These are phyloP conservation scores for Aphodius granarius DNA, from an alignment of 2,888 invertebrate genomes.

Conservation along the genomic window DNA sequence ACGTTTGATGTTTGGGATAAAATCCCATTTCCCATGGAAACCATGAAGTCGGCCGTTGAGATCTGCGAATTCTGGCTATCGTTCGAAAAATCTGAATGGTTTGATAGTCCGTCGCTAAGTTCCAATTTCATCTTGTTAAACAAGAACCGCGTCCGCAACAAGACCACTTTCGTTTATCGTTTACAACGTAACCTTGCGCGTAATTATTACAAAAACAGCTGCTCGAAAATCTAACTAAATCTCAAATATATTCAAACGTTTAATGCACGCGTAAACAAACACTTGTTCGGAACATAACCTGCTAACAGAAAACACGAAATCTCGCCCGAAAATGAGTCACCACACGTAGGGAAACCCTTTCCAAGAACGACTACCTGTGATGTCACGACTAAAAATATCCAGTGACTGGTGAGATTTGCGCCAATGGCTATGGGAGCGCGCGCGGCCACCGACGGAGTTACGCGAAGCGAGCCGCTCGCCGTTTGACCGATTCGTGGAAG, in stretches of 20 bases:
- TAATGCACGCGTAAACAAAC: constrained; percentile 29
- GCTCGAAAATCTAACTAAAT: constrained; percentile 4
- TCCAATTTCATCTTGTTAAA: constrained; percentile 49
- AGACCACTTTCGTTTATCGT: constrained; percentile 22
- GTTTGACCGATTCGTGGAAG: neutral
- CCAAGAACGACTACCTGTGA: constrained; percentile 52
- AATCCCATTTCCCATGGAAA: constrained; percentile 46
- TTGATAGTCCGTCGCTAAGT: constrained; percentile 50
- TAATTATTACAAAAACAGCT: neutral
- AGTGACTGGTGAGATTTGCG: constrained; percentile 37
- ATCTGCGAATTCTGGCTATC: constrained; percentile 53
- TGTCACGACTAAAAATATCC: constrained; percentile 53
- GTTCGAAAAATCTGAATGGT: constrained; percentile 53
- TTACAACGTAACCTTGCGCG: constrained; percentile 20
- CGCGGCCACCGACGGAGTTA: neutral
- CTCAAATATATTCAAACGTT: constrained; percentile 20
- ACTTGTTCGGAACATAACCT: constrained; percentile 33
- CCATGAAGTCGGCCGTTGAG: constrained; percentile 49
- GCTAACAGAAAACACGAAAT: constrained; percentile 39
- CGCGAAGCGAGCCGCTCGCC: constrained; percentile 1
- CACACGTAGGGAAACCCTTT: constrained; percentile 52
- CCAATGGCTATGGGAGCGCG: constrained; percentile 25
- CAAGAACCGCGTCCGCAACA: neutral
- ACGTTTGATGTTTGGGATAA: constrained; percentile 45
- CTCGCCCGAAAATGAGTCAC: constrained; percentile 43